Percentiles rank a stretch among this genome's conserved stretches.
Evolutionary conservation across 1,140 invertebrate species (phyloP).

Genomic region (Phymastichus coffea): DNA sequence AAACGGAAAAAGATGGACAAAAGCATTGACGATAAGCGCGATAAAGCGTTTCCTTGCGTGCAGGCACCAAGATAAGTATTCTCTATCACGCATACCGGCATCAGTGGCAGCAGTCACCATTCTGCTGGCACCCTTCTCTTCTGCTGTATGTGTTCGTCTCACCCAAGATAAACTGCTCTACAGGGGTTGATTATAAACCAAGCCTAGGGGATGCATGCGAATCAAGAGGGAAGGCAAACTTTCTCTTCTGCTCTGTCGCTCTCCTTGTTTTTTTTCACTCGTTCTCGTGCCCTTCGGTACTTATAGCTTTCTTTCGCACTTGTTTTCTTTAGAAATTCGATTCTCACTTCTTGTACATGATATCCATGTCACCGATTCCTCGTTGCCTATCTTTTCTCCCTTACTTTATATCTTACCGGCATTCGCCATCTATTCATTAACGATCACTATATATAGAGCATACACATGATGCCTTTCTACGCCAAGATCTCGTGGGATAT

Average conservation of each 20-base stretch:
- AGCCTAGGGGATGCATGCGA: conserved; percentile 28
- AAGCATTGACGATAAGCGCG: not conserved
- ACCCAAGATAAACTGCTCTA: conserved; percentile 53
- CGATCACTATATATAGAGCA: too few species aligned
- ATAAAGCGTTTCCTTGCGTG: too few species aligned
- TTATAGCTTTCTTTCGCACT: too few species aligned
- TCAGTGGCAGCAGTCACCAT: conserved; percentile 40
- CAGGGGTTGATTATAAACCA: conserved; percentile 49
- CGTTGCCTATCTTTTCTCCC: not conserved
- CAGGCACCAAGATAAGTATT: conserved; percentile 50
- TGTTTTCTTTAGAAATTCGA: conserved; percentile 8
- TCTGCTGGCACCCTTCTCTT: conserved; percentile 23
- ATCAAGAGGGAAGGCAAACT: conserved; percentile 13
- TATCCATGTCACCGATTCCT: too few species aligned
- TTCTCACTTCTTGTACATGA: not conserved
- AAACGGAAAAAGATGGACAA: not conserved
- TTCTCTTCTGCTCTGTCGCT: not conserved
- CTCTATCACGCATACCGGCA: conserved; percentile 57
- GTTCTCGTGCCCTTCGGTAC: too few species aligned
- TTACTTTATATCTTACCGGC: not conserved
- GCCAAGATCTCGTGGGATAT: too few species aligned
- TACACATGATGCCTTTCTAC: too few species aligned
- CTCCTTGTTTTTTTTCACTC: not conserved
- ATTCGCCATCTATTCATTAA: too few species aligned
- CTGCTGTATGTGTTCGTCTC: conserved; percentile 23